A percentile compares a stretch with the other conserved stretches of the same genome.
phyloP scores from a whole-genome alignment of 2,113 vertebrate genomes.

The Vicugna pacos region DNA sequence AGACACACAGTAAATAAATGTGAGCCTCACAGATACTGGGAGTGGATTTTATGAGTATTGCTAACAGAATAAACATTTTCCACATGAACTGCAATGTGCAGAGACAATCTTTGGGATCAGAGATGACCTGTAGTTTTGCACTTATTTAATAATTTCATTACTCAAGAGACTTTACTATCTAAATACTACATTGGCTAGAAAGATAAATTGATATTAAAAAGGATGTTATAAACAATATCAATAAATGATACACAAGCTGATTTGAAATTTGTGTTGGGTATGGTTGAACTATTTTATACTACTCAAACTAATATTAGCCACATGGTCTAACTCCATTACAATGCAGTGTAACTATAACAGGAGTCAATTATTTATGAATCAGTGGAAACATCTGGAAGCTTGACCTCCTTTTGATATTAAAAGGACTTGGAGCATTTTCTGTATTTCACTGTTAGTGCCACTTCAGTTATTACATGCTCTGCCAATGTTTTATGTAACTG shows the following conservation, averaged over 20 bases:
- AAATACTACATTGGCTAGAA: neutral
- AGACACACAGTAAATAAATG: neutral
- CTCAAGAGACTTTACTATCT: neutral
- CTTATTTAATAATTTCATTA: conserved; percentile 9
- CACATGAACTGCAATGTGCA: neutral
- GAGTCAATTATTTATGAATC: conserved; percentile 75
- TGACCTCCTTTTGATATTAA: conserved; percentile 75
- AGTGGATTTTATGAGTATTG: neutral
- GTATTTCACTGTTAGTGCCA: conserved; percentile 65
- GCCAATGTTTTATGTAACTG: conserved; percentile 49
- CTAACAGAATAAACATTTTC: conserved; percentile 30
- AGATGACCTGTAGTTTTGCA: neutral
- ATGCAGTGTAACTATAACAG: neutral
- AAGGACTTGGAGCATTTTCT: conserved; percentile 74
- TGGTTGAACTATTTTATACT: neutral
- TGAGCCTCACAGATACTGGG: neutral
- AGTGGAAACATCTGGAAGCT: conserved; percentile 76
- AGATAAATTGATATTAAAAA: neutral
- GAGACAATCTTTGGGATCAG: neutral
- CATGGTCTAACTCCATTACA: conserved; percentile 32
- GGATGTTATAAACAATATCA: neutral
- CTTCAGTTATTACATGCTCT: conserved; percentile 70
- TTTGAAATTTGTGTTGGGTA: conserved; percentile 37
- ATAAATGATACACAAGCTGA: neutral
- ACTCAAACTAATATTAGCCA: conserved; percentile 35